A percentile compares a stretch with the other conserved stretches of the same genome.
phyloP scores from a whole-genome alignment of 2,888 invertebrate species.

The Zonitis immaculata region DNA sequence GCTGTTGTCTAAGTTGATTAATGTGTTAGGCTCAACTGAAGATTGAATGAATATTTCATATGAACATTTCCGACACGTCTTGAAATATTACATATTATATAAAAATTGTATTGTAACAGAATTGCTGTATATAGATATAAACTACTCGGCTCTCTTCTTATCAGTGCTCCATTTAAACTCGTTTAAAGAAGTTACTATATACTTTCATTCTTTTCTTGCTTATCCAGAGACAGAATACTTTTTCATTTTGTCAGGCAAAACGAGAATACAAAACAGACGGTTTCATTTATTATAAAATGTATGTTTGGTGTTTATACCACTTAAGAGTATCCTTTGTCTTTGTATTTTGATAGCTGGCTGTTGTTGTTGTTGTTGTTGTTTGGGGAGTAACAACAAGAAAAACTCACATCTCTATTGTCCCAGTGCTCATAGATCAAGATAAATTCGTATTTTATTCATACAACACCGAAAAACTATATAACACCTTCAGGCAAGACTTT shows the following conservation, averaged over 20 bases:
- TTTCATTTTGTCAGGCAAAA: slow-evolving; percentile 31
- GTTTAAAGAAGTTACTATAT: slow-evolving; percentile 21
- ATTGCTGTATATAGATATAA: slow-evolving; percentile 22
- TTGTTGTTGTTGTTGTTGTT: not conserved
- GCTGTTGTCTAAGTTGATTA: not conserved
- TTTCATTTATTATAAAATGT: slow-evolving; percentile 20
- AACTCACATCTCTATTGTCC: slow-evolving; percentile 10
- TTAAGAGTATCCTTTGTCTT: slow-evolving; percentile 13
- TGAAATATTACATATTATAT: slow-evolving; percentile 20
- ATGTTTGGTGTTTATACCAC: slow-evolving; percentile 12
- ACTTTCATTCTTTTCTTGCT: not conserved
- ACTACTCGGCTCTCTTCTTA: slow-evolving; percentile 29
- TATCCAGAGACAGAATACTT: slow-evolving; percentile 23
- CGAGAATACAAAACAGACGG: slow-evolving; percentile 13
- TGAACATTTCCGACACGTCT: slow-evolving; percentile 12
- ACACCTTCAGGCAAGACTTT: too few species aligned
- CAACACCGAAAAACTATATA: too few species aligned
- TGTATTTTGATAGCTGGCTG: slow-evolving; percentile 6
- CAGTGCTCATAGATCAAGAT: slow-evolving; percentile 8
- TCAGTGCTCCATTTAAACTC: slow-evolving; percentile 33
- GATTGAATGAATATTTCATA: slow-evolving; percentile 9
- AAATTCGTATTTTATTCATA: slow-evolving; percentile 17
- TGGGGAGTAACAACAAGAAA: slow-evolving; percentile 2
- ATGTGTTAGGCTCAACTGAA: not conserved
- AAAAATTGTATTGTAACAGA: slow-evolving; percentile 23